Percentiles rank a stretch among this genome's conserved stretches.
phyloP scores from a whole-genome alignment of 2,888 invertebrate genomes.

The Cephus nigrinus region DNA sequence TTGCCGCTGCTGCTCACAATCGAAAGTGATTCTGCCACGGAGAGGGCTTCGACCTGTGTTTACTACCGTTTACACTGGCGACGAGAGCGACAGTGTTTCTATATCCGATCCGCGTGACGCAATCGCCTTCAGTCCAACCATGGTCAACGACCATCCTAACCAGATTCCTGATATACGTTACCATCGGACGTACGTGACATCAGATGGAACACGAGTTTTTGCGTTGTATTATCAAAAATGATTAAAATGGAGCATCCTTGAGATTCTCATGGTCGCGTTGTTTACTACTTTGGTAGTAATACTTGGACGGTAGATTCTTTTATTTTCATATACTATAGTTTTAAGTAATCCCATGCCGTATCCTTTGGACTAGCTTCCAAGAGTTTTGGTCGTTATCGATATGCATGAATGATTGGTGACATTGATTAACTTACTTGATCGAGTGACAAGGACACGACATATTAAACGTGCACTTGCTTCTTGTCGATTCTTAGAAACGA shows the following conservation, averaged over 20 bases:
- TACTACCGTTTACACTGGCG: slow-evolving; percentile 32
- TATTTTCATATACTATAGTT: not conserved
- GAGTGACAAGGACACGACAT: not conserved
- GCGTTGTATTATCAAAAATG: not conserved
- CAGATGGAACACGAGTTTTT: not conserved
- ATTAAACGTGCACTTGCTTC: not conserved
- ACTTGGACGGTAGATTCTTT: not conserved
- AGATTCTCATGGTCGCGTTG: not conserved
- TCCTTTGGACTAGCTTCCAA: not conserved
- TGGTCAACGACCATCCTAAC: slow-evolving; percentile 25
- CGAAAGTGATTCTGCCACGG: slow-evolving; percentile 27
- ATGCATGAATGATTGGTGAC: not conserved
- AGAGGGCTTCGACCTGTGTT: slow-evolving; percentile 51
- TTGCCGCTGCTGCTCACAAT: slow-evolving; percentile 13
- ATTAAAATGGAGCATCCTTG: slow-evolving; percentile 3
- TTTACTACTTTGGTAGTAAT: not conserved
- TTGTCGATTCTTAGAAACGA: not conserved
- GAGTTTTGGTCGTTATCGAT: not conserved
- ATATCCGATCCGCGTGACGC: slow-evolving; percentile 48
- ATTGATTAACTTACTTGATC: not conserved
- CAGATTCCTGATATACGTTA: not conserved
- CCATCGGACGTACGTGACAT: not conserved
- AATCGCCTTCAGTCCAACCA: slow-evolving; percentile 42
- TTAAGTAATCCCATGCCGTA: not conserved
- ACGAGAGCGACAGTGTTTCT: slow-evolving; percentile 52